Conservation (phyloP, 1,140 invertebrate species). For the Zaprionus gabonicus region DNA sequence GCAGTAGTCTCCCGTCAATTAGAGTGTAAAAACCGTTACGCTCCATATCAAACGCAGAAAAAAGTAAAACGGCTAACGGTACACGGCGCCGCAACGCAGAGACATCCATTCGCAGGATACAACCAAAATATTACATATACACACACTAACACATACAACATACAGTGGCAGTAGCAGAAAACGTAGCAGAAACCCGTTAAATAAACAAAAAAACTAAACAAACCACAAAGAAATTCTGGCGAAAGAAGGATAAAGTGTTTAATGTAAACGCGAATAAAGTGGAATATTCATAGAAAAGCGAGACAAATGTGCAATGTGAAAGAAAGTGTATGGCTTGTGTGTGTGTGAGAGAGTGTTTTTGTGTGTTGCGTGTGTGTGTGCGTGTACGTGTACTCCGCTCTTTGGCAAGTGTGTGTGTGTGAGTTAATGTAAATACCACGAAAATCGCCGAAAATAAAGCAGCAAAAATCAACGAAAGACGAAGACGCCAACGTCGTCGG, state of each 20-base stretch:
- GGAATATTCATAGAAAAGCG: constrained; percentile 25
- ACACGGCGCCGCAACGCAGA: constrained; percentile 55
- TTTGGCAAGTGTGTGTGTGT: constrained; percentile 28
- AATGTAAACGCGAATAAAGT: constrained; percentile 18
- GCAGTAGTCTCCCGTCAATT: constrained; percentile 79
- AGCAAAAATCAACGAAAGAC: constrained; percentile 71
- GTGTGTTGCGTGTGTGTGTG: constrained; percentile 26
- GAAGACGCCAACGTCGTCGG: constrained; percentile 37
- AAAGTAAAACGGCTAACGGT: constrained; percentile 46
- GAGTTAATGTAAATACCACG: constrained; percentile 76
- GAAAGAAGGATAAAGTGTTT: constrained; percentile 15
- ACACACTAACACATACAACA: constrained; percentile 43
- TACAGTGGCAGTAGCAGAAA: constrained; percentile 10
- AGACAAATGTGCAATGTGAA: constrained; percentile 73
- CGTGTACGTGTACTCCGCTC: constrained; percentile 1
- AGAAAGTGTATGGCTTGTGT: constrained; percentile 47
- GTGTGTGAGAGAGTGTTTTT: constrained; percentile 35
- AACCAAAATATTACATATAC: constrained; percentile 74
- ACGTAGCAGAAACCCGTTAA: constrained; percentile 17
- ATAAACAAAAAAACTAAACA: constrained; percentile 40
- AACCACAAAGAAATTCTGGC: constrained; percentile 45
- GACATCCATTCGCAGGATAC: constrained; percentile 75
- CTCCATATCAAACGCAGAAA: constrained; percentile 38
- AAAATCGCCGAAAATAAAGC: constrained; percentile 76
- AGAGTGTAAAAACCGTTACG: constrained; percentile 78